Evolutionary conservation across 2,797 vertebrate species (phyloP), one percentile per base, ranked within the genome.

Genomic region (Remorina albescens): DNA sequence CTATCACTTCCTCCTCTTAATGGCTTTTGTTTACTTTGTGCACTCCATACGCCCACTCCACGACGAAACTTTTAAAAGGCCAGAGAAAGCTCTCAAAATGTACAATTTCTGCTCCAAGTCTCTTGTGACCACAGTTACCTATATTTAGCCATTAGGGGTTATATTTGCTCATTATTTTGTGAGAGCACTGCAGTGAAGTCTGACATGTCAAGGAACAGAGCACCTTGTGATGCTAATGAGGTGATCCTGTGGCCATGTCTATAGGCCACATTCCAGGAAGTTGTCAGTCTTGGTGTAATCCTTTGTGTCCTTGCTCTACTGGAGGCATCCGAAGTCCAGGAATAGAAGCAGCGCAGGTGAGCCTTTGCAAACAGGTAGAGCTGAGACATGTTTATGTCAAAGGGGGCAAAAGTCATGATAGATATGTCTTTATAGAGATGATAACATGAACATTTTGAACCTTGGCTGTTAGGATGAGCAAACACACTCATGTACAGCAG

Each of bases 151-250:
- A 65, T 71, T 85, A 85, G 82, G 85, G 82, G 85, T 88, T 89
- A 80, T 87, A 88, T 91, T 92, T 89, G 83, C 91, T 90, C 87
- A 87, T 91, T 93, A 91, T 91, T 87, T 85, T 86, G 76, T 71
- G 75, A 76, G 75, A 85, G 76, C 51, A 8, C 69, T 58, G 81
- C 70, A 78, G 84, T 72, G 74, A 89, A 81, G 78, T 87, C 83
- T 81, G 55, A 74, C 82, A 90, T 90, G 87, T 91, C 88, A 87
- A 69, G 58, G 68, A 89, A 83, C 80, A 75, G 81, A 87, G 84
- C 80, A 26, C 78, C 87, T 78, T 85, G 74, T 72, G 85, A 91
- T 91, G 86, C 85, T 92, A 92, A 92, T 92, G 90, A 93, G 90
- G 85, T 86, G 90, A 91, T 89, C 80, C 80, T 60, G 56, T 83